Percentiles rank a stretch among this genome's conserved stretches.
These are phyloP conservation scores for Enteromius radiatus DNA, from an alignment of 2,797 vertebrate species.

Conservation along the genomic window DNA sequence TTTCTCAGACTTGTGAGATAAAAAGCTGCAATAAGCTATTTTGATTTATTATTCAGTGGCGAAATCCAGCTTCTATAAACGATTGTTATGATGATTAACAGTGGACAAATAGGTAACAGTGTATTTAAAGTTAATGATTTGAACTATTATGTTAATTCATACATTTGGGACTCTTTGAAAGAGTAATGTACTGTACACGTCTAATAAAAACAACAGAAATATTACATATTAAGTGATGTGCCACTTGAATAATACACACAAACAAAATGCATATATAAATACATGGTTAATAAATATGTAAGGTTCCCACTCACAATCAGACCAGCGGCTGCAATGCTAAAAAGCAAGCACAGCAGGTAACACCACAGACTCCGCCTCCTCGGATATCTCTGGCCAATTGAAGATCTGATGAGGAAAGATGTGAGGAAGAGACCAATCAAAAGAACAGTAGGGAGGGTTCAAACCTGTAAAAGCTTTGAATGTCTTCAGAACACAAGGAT, in stretches of 20 bases:
- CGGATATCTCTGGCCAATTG: conserved; percentile 91
- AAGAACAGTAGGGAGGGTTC: not conserved
- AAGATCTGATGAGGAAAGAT: conserved; percentile 78
- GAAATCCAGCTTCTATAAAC: too few relatives aligned
- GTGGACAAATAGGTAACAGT: not conserved
- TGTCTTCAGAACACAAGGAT: too few relatives aligned
- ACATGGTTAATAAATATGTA: not conserved
- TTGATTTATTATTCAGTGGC: too few relatives aligned
- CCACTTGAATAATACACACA: not conserved
- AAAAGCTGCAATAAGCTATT: too few relatives aligned
- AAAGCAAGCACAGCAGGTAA: conserved; percentile 88
- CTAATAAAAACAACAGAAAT: not conserved
- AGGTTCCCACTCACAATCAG: conserved; percentile 83
- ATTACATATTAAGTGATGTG: not conserved
- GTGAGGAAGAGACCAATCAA: conserved; percentile 8
- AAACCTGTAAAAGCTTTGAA: too few relatives aligned
- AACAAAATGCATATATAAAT: too few relatives aligned
- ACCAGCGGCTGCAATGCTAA: conserved; percentile 86
- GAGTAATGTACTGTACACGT: not conserved
- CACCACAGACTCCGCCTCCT: conserved; percentile 91
- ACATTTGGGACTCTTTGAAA: not conserved
- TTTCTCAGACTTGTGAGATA: too few relatives aligned
- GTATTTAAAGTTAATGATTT: not conserved
- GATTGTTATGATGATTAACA: not conserved
- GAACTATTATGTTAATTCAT: not conserved